Percentiles rank a stretch among this genome's conserved stretches.
These are phyloP conservation scores for Drosophila melanica DNA, from an alignment of 1,140 invertebrate genomes.

Conservation along the genomic window DNA sequence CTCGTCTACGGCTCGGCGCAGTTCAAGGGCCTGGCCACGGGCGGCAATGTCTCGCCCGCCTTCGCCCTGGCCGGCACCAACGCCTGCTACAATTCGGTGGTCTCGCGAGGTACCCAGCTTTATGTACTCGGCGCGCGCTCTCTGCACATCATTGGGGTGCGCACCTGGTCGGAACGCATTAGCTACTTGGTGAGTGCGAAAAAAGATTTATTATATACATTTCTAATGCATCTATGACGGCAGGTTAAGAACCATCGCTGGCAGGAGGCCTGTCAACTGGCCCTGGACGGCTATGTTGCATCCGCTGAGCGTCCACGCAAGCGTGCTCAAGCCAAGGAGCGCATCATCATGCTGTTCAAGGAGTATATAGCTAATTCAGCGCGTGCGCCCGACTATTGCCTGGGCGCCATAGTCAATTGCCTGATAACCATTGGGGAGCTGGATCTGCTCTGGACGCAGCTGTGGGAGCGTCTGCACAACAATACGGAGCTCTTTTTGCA, in stretches of 20 bases:
- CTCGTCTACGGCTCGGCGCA: slow-evolving; percentile 96
- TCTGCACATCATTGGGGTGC: slow-evolving; percentile 91
- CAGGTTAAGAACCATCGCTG: slow-evolving; percentile 87
- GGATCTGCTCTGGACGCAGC: slow-evolving; percentile 84
- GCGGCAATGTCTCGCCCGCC: slow-evolving; percentile 86
- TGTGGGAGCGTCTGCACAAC: slow-evolving; percentile 84
- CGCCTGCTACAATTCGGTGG: slow-evolving; percentile 95
- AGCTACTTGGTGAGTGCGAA: slow-evolving; percentile 85
- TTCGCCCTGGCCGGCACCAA: slow-evolving; percentile 89
- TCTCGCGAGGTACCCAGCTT: slow-evolving; percentile 91
- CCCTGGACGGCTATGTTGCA: slow-evolving; percentile 80
- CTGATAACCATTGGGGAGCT: slow-evolving; percentile 76
- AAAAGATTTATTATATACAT: not conserved
- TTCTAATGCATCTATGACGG: not conserved
- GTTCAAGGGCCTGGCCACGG: slow-evolving; percentile 94
- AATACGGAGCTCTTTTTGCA: slow-evolving; percentile 83
- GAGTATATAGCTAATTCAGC: slow-evolving; percentile 78
- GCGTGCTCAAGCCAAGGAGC: slow-evolving; percentile 77
- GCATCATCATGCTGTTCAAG: slow-evolving; percentile 76
- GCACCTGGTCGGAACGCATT: slow-evolving; percentile 92
- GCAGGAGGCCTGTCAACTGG: slow-evolving; percentile 86
- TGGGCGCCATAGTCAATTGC: slow-evolving; percentile 76
- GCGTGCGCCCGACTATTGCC: slow-evolving; percentile 75
- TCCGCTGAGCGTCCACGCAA: slow-evolving; percentile 73
- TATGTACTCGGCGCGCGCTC: slow-evolving; percentile 93